Conservation (phyloP, 2,888 invertebrate species). For the Acrocera orbiculus region DNA sequence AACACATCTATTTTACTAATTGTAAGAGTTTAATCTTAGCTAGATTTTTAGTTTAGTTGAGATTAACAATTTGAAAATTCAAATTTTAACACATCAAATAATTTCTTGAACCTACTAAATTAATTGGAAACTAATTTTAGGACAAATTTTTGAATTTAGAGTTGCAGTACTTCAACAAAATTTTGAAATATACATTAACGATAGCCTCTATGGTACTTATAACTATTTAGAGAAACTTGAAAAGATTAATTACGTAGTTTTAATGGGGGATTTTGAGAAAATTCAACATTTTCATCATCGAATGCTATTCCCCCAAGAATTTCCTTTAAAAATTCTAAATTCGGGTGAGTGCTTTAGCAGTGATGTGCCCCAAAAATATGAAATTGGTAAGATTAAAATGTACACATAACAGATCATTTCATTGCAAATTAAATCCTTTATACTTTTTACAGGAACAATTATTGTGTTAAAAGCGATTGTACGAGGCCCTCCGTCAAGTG, state of each 20-base stretch:
- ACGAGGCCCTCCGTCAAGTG: conserved; percentile 24
- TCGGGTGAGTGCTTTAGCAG: conserved; percentile 26
- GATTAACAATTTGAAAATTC: too few species aligned
- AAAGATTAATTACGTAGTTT: conserved; percentile 24
- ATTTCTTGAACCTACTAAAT: too few species aligned
- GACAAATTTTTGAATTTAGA: conserved; percentile 27
- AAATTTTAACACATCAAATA: neutral
- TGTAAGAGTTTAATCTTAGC: too few species aligned
- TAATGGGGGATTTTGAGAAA: conserved; percentile 28
- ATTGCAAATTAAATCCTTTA: neutral
- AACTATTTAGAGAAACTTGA: conserved; percentile 27
- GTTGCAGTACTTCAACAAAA: conserved; percentile 28
- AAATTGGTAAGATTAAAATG: conserved; percentile 18
- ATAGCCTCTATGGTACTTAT: conserved; percentile 27
- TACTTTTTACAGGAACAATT: conserved; percentile 20
- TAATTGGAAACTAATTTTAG: conserved; percentile 9
- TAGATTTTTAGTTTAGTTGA: too few species aligned
- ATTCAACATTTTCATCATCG: conserved; percentile 30
- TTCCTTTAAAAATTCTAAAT: conserved; percentile 22
- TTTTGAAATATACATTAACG: conserved; percentile 30
- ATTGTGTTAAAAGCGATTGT: conserved; percentile 29
- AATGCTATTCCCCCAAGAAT: conserved; percentile 26
- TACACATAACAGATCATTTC: neutral
- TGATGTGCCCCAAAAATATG: conserved; percentile 27
- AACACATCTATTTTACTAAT: too few species aligned